These are phyloP conservation scores for Zaprionus camerounensis DNA, from an alignment of 1,140 invertebrate species.

Conservation along the genomic window DNA sequence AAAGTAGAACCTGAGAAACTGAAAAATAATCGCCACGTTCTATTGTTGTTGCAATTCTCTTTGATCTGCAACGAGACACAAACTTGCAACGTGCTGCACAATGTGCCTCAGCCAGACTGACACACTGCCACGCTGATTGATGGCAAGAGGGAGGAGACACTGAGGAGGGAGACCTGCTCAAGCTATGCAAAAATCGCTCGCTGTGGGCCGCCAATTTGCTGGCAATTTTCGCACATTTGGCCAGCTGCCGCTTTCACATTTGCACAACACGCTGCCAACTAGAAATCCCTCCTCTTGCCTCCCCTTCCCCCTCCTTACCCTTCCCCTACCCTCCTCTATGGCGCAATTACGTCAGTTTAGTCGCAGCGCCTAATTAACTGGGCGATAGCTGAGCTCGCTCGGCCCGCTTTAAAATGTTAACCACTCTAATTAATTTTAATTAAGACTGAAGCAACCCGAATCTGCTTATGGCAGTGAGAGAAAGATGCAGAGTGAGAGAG, in stretches of 20 bases:
- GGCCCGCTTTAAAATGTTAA: conserved; percentile 36
- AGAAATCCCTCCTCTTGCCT: background rate
- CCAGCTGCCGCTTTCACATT: conserved; percentile 78
- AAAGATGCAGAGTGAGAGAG: background rate
- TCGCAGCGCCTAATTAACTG: conserved; percentile 63
- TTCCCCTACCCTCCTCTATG: background rate
- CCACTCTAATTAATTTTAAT: conserved; percentile 72
- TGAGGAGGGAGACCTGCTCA: conserved; percentile 34
- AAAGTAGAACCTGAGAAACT: conserved; percentile 72
- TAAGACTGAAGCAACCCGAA: conserved; percentile 50
- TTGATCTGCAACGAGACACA: conserved; percentile 43
- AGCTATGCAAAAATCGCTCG: conserved; percentile 25
- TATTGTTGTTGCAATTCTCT: conserved; percentile 25
- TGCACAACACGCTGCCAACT: conserved; percentile 38
- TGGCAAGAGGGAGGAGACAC: background rate
- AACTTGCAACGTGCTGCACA: conserved; percentile 44
- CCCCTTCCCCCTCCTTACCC: background rate
- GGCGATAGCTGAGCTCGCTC: conserved; percentile 56
- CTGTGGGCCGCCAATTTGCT: conserved; percentile 53
- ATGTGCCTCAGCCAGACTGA: conserved; percentile 5
- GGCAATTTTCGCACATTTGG: conserved; percentile 77
- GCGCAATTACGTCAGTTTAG: conserved; percentile 67
- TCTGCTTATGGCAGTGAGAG: background rate
- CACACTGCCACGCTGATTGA: conserved; percentile 33
- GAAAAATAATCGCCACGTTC: conserved; percentile 15